Evolutionary conservation across 1,140 invertebrate genomes (phyloP).

Genomic region (Drosophila sulfurigaster): DNA sequence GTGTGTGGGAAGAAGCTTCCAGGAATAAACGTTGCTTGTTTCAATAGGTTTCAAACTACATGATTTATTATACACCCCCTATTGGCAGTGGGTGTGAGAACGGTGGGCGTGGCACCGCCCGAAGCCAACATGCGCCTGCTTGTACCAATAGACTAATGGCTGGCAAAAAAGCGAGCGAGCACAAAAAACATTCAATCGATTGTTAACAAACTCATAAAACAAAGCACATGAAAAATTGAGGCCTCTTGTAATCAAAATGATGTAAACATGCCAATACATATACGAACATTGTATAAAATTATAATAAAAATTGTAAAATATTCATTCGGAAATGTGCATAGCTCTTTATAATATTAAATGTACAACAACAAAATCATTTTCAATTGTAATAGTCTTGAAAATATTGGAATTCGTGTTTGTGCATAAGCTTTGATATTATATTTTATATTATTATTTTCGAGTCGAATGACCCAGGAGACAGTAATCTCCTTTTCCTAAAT

Average conservation of each 20-base stretch:
- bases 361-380: too few relatives aligned
- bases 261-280: background rate
- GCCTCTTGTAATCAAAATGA: constrained; percentile 7
- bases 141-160: constrained; percentile 52
- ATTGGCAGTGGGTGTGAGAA: constrained; percentile 11
- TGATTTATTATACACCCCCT: constrained; percentile 68
- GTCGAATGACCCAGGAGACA: too few relatives aligned
- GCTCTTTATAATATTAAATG: too few relatives aligned
- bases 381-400: too few relatives aligned
- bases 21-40: constrained; percentile 12
- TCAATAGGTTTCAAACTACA: constrained; percentile 46
- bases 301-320: background rate
- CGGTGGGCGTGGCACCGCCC: constrained; percentile 40
- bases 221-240: constrained; percentile 56
- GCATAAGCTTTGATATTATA: too few relatives aligned
- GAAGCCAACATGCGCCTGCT: constrained; percentile 53
- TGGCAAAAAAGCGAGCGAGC: background rate
- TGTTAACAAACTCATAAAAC: constrained; percentile 74
- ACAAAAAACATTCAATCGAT: constrained; percentile 64
- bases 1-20: constrained; percentile 3
- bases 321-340: background rate
- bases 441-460: too few relatives aligned
- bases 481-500: too few relatives aligned
- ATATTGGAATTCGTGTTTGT: too few relatives aligned
- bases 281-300: too few relatives aligned